Conservation (phyloP, 2,888 invertebrate genomes). For the Suillia variegata region DNA sequence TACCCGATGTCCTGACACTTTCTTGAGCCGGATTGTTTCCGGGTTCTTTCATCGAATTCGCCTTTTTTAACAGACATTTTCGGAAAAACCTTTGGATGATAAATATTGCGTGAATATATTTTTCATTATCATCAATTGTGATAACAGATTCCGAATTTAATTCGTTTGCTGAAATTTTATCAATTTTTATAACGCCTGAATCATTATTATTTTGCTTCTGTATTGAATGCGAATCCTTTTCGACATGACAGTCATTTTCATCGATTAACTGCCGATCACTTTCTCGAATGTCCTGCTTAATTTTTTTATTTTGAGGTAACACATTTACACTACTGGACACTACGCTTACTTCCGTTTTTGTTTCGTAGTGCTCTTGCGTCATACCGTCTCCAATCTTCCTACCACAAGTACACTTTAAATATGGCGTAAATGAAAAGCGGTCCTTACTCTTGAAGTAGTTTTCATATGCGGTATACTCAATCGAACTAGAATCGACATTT, state of each 20-base stretch:
- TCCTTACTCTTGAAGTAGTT: conserved; percentile 37
- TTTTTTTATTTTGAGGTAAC: no score
- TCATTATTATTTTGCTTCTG: background rate
- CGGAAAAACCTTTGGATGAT: conserved; percentile 48
- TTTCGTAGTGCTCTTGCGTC: background rate
- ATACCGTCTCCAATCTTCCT: conserved; percentile 24
- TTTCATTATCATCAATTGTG: conserved; percentile 24
- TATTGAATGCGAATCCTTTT: background rate
- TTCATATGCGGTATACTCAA: conserved; percentile 40
- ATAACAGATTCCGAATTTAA: no score
- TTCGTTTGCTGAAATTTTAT: no score
- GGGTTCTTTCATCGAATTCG: background rate
- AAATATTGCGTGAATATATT: conserved; percentile 42
- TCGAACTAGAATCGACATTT: conserved; percentile 17
- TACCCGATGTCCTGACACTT: conserved; percentile 32
- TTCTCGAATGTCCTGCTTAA: no score
- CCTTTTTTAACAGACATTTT: conserved; percentile 31
- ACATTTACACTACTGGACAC: background rate
- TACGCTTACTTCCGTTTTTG: background rate
- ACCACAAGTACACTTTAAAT: conserved; percentile 44
- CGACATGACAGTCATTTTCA: no score
- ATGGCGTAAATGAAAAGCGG: conserved; percentile 22
- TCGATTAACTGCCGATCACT: no score
- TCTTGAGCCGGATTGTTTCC: background rate
- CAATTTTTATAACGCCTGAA: no score